Base-by-base conservation (phyloP, 2,113 vertebrate genomes). In the Numenius arquata region DNA sequence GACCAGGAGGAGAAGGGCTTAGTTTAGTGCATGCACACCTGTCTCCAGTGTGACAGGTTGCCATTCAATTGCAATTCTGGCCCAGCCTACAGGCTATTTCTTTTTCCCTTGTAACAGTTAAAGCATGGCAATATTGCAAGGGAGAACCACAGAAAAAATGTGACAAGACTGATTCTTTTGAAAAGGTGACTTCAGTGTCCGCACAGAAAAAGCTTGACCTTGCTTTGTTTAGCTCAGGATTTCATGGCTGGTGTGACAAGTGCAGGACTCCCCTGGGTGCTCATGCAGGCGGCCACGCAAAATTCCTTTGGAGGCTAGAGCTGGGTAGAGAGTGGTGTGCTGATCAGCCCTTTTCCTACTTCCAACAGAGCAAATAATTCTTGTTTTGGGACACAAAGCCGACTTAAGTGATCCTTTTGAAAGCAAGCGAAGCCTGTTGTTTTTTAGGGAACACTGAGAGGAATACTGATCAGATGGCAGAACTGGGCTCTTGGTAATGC, bases 141-240 rank as follows among this genome's bases (percentile, higher is more conserved):
- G 45, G n/a, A 61, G 55, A 84, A 27, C 18, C 45, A 61, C 13
- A 86, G 63, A 23, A 84, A 68, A 80, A 47, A 11, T 6, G 20
- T 68, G 53, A 45, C 29, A 48, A 73, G 58, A 58, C 23, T 80
- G 75, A 80, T 83, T 68, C 30, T 61, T 92, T 59, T 72, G 68
- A 68, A 83, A 83, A 86, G 76, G 34, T 68, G 53, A 86, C 63
- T 76, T 83, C 20, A 52, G 30, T 36, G 52, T 78, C 66, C 2
- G 1, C 65, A 67, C 9, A 53, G 53, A 67, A 62, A 14, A 78
- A 17, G 29, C 63, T 71, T 85, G 25, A 79, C 71, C 79, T 74
- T 90, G 52, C 52, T 88, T 92, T 94, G 63, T 65, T 88, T 89
- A 68, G 72, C 61, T 83, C 26, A 56, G 67, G 48, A 68, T 90